These are phyloP conservation scores for Pteropus alecto DNA, from an alignment of 2,113 vertebrate genomes.

Conservation along the genomic window DNA sequence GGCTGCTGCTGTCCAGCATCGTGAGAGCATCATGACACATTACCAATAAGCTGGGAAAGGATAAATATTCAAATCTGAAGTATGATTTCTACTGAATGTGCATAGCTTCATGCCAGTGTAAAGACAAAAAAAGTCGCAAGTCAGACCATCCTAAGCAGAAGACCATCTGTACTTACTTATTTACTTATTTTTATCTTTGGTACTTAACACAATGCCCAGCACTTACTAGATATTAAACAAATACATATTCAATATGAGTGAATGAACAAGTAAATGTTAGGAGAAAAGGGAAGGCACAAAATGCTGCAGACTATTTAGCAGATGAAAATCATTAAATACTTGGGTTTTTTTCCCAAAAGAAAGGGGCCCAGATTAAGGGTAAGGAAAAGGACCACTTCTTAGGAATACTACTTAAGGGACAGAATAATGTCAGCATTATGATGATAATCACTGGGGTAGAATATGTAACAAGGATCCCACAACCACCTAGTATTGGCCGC, in stretches of 20 bases:
- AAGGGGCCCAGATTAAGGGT: neutral
- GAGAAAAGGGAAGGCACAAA: conserved; percentile 7
- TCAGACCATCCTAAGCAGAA: too few relatives aligned
- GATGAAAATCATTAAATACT: neutral
- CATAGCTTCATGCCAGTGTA: neutral
- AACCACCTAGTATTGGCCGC: neutral
- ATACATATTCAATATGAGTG: neutral
- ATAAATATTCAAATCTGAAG: neutral
- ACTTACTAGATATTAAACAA: neutral
- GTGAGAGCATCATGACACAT: neutral
- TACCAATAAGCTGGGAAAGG: too few relatives aligned
- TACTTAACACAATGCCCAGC: neutral
- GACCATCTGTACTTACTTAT: neutral
- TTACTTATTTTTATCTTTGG: neutral
- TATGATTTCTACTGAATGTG: neutral
- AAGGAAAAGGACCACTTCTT: neutral
- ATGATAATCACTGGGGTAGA: neutral
- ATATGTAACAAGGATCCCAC: neutral
- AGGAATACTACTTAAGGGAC: neutral
- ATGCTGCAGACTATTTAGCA: neutral
- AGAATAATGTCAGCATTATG: neutral
- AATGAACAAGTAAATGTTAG: neutral
- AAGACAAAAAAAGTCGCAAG: neutral
- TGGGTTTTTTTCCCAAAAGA: neutral
- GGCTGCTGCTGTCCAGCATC: neutral